Evolutionary conservation across 2,888 invertebrate species (phyloP).

Genomic region (Epinotia nisella): DNA sequence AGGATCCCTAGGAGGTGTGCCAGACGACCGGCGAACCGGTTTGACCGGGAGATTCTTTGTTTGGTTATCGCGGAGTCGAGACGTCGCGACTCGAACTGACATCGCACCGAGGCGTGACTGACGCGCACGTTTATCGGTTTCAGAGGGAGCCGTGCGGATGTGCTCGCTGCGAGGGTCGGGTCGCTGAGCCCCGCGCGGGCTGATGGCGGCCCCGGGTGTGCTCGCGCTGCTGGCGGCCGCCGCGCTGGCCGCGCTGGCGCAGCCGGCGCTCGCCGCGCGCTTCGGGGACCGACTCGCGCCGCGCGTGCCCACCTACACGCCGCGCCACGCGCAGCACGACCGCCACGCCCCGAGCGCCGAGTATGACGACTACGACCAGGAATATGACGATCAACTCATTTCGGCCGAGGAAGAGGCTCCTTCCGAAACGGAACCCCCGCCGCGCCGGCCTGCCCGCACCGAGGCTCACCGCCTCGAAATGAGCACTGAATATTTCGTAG

Average conservation of each 20-base stretch:
- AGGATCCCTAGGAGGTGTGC: slow-evolving; percentile 73
- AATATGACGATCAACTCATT: slow-evolving; percentile 65
- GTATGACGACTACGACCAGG: slow-evolving; percentile 72
- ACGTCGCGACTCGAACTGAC: slow-evolving; percentile 59
- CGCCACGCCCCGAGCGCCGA: slow-evolving; percentile 63
- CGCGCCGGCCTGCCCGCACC: slow-evolving; percentile 72
- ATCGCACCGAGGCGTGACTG: slow-evolving; percentile 56
- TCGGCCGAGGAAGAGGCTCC: slow-evolving; percentile 58
- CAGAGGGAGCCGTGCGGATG: slow-evolving; percentile 73
- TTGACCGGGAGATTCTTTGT: slow-evolving; percentile 72
- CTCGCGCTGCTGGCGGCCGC: slow-evolving; percentile 69
- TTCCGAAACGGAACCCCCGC: slow-evolving; percentile 62
- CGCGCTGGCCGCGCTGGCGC: slow-evolving; percentile 63
- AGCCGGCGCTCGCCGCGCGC: slow-evolving; percentile 65
- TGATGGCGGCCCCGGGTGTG: slow-evolving; percentile 70
- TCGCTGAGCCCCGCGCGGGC: slow-evolving; percentile 75
- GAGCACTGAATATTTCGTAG: slow-evolving; percentile 93
- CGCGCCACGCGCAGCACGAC: slow-evolving; percentile 64
- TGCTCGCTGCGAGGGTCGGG: slow-evolving; percentile 63
- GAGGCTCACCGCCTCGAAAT: slow-evolving; percentile 88
- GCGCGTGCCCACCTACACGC: slow-evolving; percentile 73
- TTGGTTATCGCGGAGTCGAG: slow-evolving; percentile 66
- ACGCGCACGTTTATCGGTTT: slow-evolving; percentile 60
- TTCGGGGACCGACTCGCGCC: slow-evolving; percentile 77
- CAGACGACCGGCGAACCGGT: slow-evolving; percentile 74